Percentiles rank a stretch among this genome's conserved stretches.
Evolutionary conservation across 2,888 invertebrate species (phyloP).

Genomic region (Nymphalis c-album): DNA sequence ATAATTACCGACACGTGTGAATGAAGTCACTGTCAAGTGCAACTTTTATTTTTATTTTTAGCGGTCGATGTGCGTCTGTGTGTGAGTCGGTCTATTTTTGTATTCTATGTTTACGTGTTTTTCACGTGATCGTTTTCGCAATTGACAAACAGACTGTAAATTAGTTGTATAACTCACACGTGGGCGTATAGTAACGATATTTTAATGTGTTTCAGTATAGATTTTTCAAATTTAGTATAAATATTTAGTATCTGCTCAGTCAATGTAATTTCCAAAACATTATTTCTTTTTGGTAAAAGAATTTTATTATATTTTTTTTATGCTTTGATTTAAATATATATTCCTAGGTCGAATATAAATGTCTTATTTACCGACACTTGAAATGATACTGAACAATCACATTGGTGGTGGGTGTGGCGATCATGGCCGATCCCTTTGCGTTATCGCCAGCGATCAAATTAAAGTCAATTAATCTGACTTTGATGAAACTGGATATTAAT

Average conservation of each 20-base stretch:
- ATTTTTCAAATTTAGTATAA: neutral
- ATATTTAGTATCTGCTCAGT: neutral
- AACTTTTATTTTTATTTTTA: slow-evolving; percentile 33
- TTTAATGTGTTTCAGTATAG: neutral
- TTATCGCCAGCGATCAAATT: too few species aligned
- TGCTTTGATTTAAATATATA: neutral
- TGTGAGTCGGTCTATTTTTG: slow-evolving; percentile 41
- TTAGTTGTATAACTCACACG: slow-evolving; percentile 53
- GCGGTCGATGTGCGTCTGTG: slow-evolving; percentile 40
- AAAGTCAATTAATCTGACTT: too few species aligned
- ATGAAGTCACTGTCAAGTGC: slow-evolving; percentile 41
- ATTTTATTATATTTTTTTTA: too few species aligned
- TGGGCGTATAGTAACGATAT: slow-evolving; percentile 14
- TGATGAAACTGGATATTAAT: too few species aligned
- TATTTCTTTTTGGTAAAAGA: too few species aligned
- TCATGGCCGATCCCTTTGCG: too few species aligned
- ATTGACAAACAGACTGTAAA: slow-evolving; percentile 52
- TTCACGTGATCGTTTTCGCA: slow-evolving; percentile 64
- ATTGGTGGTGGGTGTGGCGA: too few species aligned
- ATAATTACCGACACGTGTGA: slow-evolving; percentile 47
- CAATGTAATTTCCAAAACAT: neutral
- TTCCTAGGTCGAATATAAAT: neutral
- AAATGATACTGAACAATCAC: too few species aligned
- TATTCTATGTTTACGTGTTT: slow-evolving; percentile 54
- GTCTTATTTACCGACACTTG: neutral